Evolutionary conservation across 2,113 vertebrate genomes (phyloP).

Genomic region (Etheostoma spectabile): DNA sequence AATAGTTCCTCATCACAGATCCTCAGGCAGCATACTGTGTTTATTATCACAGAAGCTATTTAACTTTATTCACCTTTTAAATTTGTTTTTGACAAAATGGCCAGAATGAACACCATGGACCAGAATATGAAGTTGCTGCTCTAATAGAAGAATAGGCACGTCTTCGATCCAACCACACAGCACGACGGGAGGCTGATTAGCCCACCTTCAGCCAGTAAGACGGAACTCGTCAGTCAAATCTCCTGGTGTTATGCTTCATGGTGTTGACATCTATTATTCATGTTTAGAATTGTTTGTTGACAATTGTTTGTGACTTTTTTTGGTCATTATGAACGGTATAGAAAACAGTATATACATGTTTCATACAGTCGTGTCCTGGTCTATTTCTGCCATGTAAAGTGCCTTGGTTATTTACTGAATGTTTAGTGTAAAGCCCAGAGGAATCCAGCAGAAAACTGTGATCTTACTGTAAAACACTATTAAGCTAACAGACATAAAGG

Average conservation of each 20-base stretch:
- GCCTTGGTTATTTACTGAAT: conserved; percentile 7
- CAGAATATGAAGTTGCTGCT: conserved; percentile 33
- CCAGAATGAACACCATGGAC: conserved; percentile 3
- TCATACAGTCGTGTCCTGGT: not conserved
- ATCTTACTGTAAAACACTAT: conserved; percentile 9
- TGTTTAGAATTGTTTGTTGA: conserved; percentile 13
- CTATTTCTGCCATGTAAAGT: not conserved
- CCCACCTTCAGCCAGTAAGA: conserved; percentile 62
- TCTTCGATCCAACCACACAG: conserved; percentile 45
- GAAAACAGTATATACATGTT: not conserved
- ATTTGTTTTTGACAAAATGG: conserved; percentile 28
- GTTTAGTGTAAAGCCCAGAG: not conserved
- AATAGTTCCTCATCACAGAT: conserved; percentile 34
- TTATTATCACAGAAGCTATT: conserved; percentile 31
- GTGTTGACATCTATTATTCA: conserved; percentile 8
- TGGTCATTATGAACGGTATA: not conserved
- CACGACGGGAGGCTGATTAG: conserved; percentile 67
- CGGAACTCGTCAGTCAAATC: conserved; percentile 72
- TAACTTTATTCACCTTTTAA: conserved; percentile 32
- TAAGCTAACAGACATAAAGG: conserved; percentile 19
- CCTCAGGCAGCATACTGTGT: not conserved
- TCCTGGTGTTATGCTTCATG: conserved; percentile 61
- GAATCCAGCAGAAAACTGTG: not conserved
- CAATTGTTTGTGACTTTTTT: conserved; percentile 8
- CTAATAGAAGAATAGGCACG: conserved; percentile 40